Evolutionary conservation across 2,888 invertebrate genomes (phyloP), one percentile per base, ranked within the genome.

Genomic region (Orthosia incerta): DNA sequence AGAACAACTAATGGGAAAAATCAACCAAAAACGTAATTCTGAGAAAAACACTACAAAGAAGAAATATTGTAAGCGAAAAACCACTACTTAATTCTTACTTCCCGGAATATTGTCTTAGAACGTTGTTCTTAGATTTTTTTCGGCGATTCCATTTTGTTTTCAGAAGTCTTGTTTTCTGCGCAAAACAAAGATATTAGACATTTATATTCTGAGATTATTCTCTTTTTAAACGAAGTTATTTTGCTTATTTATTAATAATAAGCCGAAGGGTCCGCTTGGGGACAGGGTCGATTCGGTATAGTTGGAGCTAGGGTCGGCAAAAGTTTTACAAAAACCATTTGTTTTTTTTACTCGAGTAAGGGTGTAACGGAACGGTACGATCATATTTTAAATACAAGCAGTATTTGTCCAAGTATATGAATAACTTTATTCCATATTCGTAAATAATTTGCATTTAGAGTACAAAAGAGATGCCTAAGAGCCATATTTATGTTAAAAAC

Each of bases 121-220:
- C 18, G 39, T 57, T 46, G 18, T n/a, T 57, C 15, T 18, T 45
- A 39, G 16, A 2, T 12, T 2, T 46, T 45, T 31, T 45, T 26
- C 39, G 4, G 9, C 18, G 23, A n/a, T 59, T 0, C n/a, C n/a
- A 56, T 56, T n/a, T 55, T 31, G 13, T 50, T 50, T 72, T 20
- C 7, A 48, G n/a, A 15, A 61, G 9, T 45, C 23, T 71, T 1
- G 16, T 72, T 57, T 56, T 56, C 11, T 51, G 39, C 1, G 51
- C 39, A 39, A 20, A 55, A 45, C 48, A 39, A 46, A 46, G 20
- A 48, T 70, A n/a, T n/a, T n/a, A n/a, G n/a, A n/a, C n/a, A n/a
- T n/a, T n/a, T n/a, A n/a, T n/a, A 73, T 48, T 63, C 23, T 3
- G 73, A 15, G 71, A 73, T 73, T 48, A 67, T 75, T 62, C 7